Base-by-base conservation (phyloP, 2,797 vertebrate genomes). In the Mus caroli region DNA sequence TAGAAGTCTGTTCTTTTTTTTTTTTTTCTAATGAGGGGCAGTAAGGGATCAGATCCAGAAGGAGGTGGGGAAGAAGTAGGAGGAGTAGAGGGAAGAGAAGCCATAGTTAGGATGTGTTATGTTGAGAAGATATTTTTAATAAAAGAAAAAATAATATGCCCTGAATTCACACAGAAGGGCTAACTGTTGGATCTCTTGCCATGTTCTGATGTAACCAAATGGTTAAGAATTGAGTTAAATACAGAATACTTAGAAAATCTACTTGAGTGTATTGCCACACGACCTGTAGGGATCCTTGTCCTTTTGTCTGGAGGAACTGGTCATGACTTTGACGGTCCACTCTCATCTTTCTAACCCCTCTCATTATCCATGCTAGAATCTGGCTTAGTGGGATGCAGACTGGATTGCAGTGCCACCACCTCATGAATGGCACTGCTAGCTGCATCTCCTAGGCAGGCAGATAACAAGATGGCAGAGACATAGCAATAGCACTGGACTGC, bases 201-300 rank as follows among this genome's bases (percentile, higher is more conserved):
- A 3, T 50, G 52, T 58, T 86, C 60, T 75, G 31, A 69, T 69
- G 7, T 40, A 56, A 43, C 75, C 73, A n/a, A 83, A 62, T 50
- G 67, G 64, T 0, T 28, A 82, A 85, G 54, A n/a, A 40, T 67
- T 46, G 20, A 92, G 26, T 34, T 85, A 93, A 96, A 88, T 58
- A 52, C 0, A 54, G 85, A 6, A 19, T 43, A 40, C 92, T 91
- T 94, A 84, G 73, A 37, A 67, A 91, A 92, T n/a, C 46, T 67
- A 12, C 46, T 56, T 60, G 76, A 88, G 50, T 34, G 19, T 78
- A 5, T 90, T 92, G 40, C 3, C 12, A 19, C 0, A 24, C 0
- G 1, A 31, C 37, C 60, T 86, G 26, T 10, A 71, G 80, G 86
- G 56, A 54, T 82, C 91, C 69, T 88, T 85, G 79, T 34, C 77